These are phyloP conservation scores for Cottoperca gobio DNA, from an alignment of 2,797 vertebrate species.

Conservation along the genomic window DNA sequence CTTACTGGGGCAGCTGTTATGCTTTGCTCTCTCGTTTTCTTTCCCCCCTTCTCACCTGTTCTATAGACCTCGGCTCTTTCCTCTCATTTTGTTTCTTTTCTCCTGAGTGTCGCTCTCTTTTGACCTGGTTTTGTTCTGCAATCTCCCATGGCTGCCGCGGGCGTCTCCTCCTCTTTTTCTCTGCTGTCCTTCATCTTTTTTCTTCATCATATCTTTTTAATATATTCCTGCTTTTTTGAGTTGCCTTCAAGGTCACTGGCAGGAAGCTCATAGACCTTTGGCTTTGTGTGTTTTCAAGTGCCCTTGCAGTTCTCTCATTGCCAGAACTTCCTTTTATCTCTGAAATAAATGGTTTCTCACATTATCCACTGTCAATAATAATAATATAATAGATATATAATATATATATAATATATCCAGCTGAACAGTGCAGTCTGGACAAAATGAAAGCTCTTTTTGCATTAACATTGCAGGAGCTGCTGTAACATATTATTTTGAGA, in stretches of 20 bases:
- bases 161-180: background rate
- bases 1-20: constrained; percentile 52
- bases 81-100: background rate
- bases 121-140: background rate
- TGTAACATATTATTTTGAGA: constrained; percentile 18
- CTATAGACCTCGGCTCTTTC: background rate
- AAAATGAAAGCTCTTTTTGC: constrained; percentile 6
- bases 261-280: background rate
- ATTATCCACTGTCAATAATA: background rate
- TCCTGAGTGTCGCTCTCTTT: background rate
- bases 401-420: constrained; percentile 36
- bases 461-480: background rate
- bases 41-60: constrained; percentile 4
- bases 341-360: background rate
- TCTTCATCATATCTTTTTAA: background rate
- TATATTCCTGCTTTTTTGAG: background rate
- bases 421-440: background rate
- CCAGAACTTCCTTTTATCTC: constrained; percentile 17
- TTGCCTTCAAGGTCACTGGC: constrained; percentile 21
- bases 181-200: background rate
- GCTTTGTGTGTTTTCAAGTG: background rate
- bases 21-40: constrained; percentile 1
- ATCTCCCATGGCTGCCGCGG: background rate
- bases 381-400: too few relatives aligned
- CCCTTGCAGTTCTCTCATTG: background rate